Evolutionary conservation across 2,888 invertebrate genomes (phyloP).

Genomic region (Caenorhabditis sp.): DNA sequence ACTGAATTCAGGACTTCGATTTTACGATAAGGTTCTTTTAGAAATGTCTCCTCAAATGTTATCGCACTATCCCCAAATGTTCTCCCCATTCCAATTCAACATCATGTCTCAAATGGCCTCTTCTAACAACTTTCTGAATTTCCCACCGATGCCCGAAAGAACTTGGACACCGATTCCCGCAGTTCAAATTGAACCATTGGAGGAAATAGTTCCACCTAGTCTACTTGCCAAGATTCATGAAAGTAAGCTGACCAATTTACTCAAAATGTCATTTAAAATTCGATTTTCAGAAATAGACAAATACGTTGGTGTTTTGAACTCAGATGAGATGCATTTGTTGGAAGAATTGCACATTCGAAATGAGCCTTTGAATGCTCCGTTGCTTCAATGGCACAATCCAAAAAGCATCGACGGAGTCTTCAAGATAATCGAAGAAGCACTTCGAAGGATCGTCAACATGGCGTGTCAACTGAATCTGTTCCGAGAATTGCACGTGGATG

Average conservation of each 20-base stretch:
- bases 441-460: constrained; percentile 88
- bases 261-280: neutral
- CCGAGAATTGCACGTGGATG: constrained; percentile 94
- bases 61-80: constrained; percentile 24
- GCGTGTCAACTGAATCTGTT: constrained; percentile 88
- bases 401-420: constrained; percentile 74
- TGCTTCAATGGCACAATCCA: constrained; percentile 47
- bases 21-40: neutral
- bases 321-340: constrained; percentile 40
- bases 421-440: constrained; percentile 91
- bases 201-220: constrained; percentile 1
- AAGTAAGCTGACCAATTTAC: constrained; percentile 10
- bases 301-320: constrained; percentile 34
- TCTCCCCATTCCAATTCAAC: constrained; percentile 46
- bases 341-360: constrained; percentile 59
- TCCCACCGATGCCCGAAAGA: constrained; percentile 52
- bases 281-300: constrained; percentile 46
- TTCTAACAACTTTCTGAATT: constrained; percentile 7
- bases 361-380: constrained; percentile 59
- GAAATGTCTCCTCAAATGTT: constrained; percentile 24
- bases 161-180: constrained; percentile 32
- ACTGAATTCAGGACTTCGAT: neutral
- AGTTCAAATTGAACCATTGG: neutral
- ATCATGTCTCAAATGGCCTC: constrained; percentile 23
- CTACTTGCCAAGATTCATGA: constrained; percentile 37